These are phyloP conservation scores for Perizoma affinitatum DNA, from an alignment of 2,888 invertebrate genomes.

Conservation along the genomic window DNA sequence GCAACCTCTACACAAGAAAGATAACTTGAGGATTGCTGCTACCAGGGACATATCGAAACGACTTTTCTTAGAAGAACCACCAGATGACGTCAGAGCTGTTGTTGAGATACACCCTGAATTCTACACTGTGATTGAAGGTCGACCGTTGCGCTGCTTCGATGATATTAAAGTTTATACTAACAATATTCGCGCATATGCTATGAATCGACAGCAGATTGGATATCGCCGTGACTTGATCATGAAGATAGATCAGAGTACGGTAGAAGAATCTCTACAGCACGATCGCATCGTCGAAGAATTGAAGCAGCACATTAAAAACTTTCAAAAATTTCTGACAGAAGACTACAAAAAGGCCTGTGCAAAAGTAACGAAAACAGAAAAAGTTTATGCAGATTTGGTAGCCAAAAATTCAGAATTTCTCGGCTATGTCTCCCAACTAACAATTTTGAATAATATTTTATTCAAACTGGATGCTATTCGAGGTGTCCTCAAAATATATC, in stretches of 20 bases:
- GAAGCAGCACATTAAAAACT: slow-evolving; percentile 70
- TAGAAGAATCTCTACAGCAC: slow-evolving; percentile 62
- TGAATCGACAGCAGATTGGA: slow-evolving; percentile 78
- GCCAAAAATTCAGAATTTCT: slow-evolving; percentile 69
- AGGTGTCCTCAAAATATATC: slow-evolving; percentile 67
- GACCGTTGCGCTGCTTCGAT: slow-evolving; percentile 84
- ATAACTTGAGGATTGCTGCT: slow-evolving; percentile 71
- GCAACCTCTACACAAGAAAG: slow-evolving; percentile 68
- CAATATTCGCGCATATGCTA: slow-evolving; percentile 78
- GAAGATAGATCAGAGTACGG: slow-evolving; percentile 64
- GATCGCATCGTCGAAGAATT: slow-evolving; percentile 61
- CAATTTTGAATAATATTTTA: slow-evolving; percentile 68
- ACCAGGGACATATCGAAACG: slow-evolving; percentile 82
- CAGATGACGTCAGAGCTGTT: slow-evolving; percentile 82
- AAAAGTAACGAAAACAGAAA: slow-evolving; percentile 66
- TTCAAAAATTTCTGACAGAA: slow-evolving; percentile 75
- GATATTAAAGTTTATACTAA: slow-evolving; percentile 84
- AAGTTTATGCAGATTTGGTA: slow-evolving; percentile 58
- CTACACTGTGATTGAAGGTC: slow-evolving; percentile 85
- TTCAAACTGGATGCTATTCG: slow-evolving; percentile 76
- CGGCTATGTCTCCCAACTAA: slow-evolving; percentile 61
- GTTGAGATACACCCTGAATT: slow-evolving; percentile 87
- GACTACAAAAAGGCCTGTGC: slow-evolving; percentile 74
- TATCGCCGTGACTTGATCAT: slow-evolving; percentile 71
- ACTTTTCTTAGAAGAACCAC: slow-evolving; percentile 83